These are phyloP conservation scores for Andinoacara biseriatus DNA, from an alignment of 2,113 vertebrate species.

Conservation along the genomic window DNA sequence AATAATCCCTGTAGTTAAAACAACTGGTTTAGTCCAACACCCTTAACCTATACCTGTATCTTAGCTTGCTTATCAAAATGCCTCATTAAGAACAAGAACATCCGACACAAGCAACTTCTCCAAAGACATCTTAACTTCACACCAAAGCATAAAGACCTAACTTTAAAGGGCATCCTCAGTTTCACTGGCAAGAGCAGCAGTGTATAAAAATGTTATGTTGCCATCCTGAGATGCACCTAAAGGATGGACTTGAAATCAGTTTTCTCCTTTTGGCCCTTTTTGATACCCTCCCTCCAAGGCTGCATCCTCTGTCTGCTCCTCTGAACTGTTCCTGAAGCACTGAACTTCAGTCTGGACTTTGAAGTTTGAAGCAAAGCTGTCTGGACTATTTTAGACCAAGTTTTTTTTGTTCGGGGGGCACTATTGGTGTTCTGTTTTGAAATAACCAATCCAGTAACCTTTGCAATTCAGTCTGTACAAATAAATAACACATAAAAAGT, in stretches of 20 bases:
- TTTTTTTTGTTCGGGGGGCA: not conserved
- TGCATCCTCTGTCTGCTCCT: slow-evolving; percentile 46
- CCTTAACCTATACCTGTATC: not conserved
- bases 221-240: slow-evolving; percentile 25
- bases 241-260: slow-evolving; percentile 59
- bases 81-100: not conserved
- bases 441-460: slow-evolving; percentile 45
- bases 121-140: not conserved
- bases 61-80: not conserved
- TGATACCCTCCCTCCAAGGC: slow-evolving; percentile 38
- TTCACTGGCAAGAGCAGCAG: not conserved
- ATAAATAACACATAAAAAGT: not conserved
- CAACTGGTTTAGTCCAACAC: not conserved
- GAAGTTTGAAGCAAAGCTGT: slow-evolving; percentile 36
- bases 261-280: slow-evolving; percentile 43
- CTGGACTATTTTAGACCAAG: slow-evolving; percentile 33
- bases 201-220: slow-evolving; percentile 15
- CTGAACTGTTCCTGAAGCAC: slow-evolving; percentile 39
- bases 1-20: not conserved
- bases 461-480: slow-evolving; percentile 24
- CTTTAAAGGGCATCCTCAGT: slow-evolving; percentile 3
- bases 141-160: slow-evolving; percentile 5
- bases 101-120: not conserved
- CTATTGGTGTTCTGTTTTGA: slow-evolving; percentile 33
- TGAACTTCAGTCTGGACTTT: slow-evolving; percentile 54